Evolutionary conservation across 2,888 invertebrate genomes (phyloP).

Genomic region (Ametastegia equiseti): DNA sequence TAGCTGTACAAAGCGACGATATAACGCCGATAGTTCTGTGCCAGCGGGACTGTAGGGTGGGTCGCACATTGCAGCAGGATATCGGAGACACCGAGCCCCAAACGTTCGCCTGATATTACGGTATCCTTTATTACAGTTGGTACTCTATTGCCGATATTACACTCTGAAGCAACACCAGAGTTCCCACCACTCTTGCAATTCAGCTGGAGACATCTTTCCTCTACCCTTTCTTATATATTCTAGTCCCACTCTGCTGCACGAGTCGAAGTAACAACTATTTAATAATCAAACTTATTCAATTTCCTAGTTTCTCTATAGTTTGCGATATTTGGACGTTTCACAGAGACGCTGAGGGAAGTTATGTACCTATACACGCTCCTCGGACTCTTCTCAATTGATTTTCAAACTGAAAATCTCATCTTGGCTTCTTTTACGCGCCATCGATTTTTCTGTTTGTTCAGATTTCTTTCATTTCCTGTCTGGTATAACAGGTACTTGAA

Average conservation of each 20-base stretch:
- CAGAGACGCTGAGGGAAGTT: neutral
- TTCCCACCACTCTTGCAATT: neutral
- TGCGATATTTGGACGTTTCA: constrained; percentile 4
- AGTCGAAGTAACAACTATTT: constrained; percentile 62
- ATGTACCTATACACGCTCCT: constrained; percentile 15
- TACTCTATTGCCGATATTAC: constrained; percentile 42
- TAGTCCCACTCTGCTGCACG: neutral
- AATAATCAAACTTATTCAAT: constrained; percentile 69
- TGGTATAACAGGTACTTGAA: neutral
- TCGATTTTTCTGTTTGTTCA: neutral
- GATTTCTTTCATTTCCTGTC: neutral
- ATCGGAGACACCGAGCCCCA: constrained; percentile 26
- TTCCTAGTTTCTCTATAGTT: constrained; percentile 55
- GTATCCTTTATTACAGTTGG: constrained; percentile 61
- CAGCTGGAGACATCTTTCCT: neutral
- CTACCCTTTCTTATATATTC: too few relatives aligned
- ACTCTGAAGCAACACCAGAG: neutral
- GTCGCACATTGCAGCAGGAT: constrained; percentile 20
- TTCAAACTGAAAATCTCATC: neutral
- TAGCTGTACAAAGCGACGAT: constrained; percentile 35
- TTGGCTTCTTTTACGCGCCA: neutral
- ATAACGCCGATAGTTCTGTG: constrained; percentile 2
- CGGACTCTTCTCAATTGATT: constrained; percentile 41
- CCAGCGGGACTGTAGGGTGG: neutral
- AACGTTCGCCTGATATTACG: constrained; percentile 58